Evolutionary conservation across 2,888 invertebrate genomes (phyloP), one percentile per base, ranked within the genome.

Genomic region (Trissoscelio sp.): DNA sequence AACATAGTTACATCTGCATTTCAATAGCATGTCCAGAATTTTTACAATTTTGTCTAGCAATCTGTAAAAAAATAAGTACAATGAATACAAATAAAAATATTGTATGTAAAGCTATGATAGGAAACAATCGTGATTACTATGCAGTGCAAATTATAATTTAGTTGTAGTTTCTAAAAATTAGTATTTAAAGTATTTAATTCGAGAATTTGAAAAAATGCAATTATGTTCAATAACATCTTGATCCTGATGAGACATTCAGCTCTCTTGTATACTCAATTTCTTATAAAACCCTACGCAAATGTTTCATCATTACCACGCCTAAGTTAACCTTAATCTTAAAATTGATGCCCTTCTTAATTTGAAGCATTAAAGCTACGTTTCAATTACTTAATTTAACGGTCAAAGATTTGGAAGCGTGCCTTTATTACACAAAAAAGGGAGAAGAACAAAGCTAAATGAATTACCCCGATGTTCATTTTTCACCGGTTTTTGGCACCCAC

Each of bases 21-120:
- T 94, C 57, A 95, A 92, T 16, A 99, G 92, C 86, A 97, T 92
- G 16, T 96, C 95, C 84, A 99, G 92, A 94, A 98, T 95, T 81
- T 96, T 96, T 72, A 95, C 94, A 87, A 99, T 96, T 75, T 97
- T 95, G 81, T 96, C 96, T 69, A 98, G 92, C 53, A 98, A 92
- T 86, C 94, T 94, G 90, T 6, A 69, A 37, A 51, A 9, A 9
- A 62, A 58, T 83, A 67, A 67, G 6, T 39, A 39, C 31, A 31
- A 34, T 57, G 34, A 53, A 73, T 57, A 48, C 16, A 31, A 34
- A 37, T 11, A 51, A 48, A 37, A 22, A 11, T 39, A 57, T n/a
- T n/a, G n/a, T n/a, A n/a, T n/a, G n/a, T n/a, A n/a, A n/a, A n/a
- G n/a, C n/a, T n/a, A n/a, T n/a, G n/a, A n/a, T n/a, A n/a, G n/a